Evolutionary conservation across 2,888 invertebrate species (phyloP).

Genomic region (Rhopalosiphum nymphaeae): DNA sequence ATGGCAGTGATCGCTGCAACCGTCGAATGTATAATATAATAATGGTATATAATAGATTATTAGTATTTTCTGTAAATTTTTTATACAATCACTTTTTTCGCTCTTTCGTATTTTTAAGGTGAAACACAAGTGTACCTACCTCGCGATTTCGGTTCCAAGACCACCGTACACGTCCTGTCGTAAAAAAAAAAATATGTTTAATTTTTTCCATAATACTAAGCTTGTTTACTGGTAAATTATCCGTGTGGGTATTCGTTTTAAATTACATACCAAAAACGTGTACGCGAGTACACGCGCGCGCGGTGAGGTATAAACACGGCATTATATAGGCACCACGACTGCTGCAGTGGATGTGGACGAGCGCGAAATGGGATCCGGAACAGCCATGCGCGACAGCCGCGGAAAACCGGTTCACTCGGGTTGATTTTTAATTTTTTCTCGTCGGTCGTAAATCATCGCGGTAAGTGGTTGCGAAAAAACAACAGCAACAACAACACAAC

Average conservation of each 20-base stretch:
- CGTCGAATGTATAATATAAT: background rate
- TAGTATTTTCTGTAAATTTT: too few species aligned
- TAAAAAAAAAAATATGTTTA: background rate
- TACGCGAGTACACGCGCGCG: background rate
- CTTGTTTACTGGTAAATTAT: background rate
- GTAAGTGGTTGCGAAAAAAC: conserved; percentile 40
- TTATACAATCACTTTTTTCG: too few species aligned
- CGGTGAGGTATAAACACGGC: background rate
- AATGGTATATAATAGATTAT: background rate
- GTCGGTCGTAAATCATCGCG: conserved; percentile 50
- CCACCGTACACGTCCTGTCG: too few species aligned
- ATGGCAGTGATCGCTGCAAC: background rate
- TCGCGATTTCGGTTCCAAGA: too few species aligned
- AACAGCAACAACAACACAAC: background rate
- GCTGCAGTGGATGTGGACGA: background rate
- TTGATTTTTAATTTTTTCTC: background rate
- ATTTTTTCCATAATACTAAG: background rate
- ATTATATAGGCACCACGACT: background rate
- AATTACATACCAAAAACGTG: background rate
- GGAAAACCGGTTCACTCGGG: conserved; percentile 29
- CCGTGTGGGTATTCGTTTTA: conserved; percentile 37
- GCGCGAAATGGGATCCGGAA: conserved; percentile 31
- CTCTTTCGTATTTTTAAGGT: too few species aligned
- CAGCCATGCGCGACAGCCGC: background rate
- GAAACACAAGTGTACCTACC: too few species aligned